Evolutionary conservation across 53 echinoderm and acorn worm species (phyloP).

Genomic region (Antedon mediterranea): DNA sequence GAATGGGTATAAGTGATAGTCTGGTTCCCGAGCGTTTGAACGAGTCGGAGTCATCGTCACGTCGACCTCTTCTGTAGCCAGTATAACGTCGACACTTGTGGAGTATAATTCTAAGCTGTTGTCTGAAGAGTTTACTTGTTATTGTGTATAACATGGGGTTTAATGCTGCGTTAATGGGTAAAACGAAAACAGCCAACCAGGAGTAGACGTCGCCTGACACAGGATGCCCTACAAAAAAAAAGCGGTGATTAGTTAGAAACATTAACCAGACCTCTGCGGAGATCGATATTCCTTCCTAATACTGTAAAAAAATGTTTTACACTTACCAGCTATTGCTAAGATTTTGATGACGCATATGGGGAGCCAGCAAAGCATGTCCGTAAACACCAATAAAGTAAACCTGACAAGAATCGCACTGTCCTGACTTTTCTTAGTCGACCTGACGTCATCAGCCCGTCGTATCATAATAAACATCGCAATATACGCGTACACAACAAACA

Average conservation of each 20-base stretch:
- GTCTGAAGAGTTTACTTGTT: conserved; percentile 81
- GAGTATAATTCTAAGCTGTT: conserved; percentile 25
- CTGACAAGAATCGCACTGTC: conserved; percentile 77
- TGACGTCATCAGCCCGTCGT: conserved; percentile 51
- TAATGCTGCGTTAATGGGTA: conserved; percentile 79
- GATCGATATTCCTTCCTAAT: too few relatives aligned
- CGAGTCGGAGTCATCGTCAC: not conserved
- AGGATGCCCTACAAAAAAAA: conserved; percentile 21
- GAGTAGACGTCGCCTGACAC: conserved; percentile 66
- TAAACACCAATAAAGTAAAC: conserved; percentile 80
- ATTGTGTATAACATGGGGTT: conserved; percentile 90
- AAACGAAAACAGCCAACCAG: conserved; percentile 89
- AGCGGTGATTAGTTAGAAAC: too few relatives aligned
- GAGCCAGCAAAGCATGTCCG: conserved; percentile 97
- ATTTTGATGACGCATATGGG: conserved; percentile 88
- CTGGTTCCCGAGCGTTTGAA: conserved; percentile 59
- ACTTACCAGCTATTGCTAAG: conserved; percentile 70
- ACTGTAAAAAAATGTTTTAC: too few relatives aligned
- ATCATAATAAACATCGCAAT: conserved; percentile 82
- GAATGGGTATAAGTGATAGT: conserved; percentile 60
- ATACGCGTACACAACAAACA: conserved; percentile 86
- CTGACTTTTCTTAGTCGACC: conserved; percentile 87
- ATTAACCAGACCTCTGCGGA: too few relatives aligned
- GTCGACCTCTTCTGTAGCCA: not conserved
- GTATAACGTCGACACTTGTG: not conserved